Evolutionary conservation across 2,888 invertebrate species (phyloP).

Genomic region (Danaus chrysippus): DNA sequence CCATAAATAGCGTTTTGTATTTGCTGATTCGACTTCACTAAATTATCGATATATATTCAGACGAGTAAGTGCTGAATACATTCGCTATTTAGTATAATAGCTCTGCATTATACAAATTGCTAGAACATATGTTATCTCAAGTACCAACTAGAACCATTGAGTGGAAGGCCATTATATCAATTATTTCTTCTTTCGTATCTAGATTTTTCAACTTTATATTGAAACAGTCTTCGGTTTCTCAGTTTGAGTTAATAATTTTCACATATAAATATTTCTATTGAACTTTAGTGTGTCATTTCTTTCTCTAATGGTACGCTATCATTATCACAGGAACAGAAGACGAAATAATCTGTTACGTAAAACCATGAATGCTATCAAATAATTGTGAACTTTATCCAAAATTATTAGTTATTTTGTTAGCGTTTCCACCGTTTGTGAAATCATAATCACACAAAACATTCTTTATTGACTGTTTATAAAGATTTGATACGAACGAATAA

Average conservation of each 20-base stretch:
- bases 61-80: neutral
- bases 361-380: no score
- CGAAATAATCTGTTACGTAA: no score
- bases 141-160: slow-evolving; percentile 2
- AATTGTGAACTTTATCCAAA: no score
- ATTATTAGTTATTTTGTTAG: no score
- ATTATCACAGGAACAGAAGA: no score
- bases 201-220: neutral
- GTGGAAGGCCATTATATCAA: slow-evolving; percentile 7
- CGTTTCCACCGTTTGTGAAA: no score
- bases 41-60: slow-evolving; percentile 3
- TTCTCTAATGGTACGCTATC: no score
- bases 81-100: slow-evolving; percentile 5
- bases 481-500: no score
- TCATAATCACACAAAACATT: no score
- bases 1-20: slow-evolving; percentile 2
- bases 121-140: slow-evolving; percentile 6
- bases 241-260: neutral
- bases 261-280: no score
- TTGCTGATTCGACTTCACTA: slow-evolving; percentile 1
- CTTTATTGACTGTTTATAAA: no score
- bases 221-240: neutral
- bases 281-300: no score
- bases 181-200: slow-evolving; percentile 5
- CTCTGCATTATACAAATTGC: slow-evolving; percentile 7